A percentile compares a stretch with the other conserved stretches of the same genome.
phyloP scores from a whole-genome alignment of 2,888 invertebrate species.

The Trichacis sp. region DNA sequence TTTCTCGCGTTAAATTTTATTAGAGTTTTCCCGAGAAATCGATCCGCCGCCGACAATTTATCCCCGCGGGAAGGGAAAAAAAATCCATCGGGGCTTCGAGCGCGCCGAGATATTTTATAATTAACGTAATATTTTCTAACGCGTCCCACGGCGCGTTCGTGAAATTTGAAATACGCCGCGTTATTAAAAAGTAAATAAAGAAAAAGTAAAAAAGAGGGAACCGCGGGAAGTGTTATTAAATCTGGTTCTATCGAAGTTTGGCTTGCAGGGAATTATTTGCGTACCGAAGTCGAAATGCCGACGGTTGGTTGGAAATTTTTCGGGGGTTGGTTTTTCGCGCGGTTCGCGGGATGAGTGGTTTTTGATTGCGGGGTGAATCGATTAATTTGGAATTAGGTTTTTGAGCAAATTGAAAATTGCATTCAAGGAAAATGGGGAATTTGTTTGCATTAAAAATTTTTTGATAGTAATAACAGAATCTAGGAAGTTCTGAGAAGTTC shows the following conservation, averaged over 20 bases:
- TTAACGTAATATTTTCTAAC: slow-evolving; percentile 38
- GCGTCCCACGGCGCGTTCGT: slow-evolving; percentile 12
- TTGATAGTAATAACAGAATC: too few relatives aligned
- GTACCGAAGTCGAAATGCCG: background rate
- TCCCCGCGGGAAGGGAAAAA: background rate
- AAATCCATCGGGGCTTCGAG: slow-evolving; percentile 1
- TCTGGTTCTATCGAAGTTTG: background rate
- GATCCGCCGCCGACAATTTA: slow-evolving; percentile 20
- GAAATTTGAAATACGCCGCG: slow-evolving; percentile 24
- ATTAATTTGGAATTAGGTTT: too few relatives aligned
- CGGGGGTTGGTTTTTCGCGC: background rate
- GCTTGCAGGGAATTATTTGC: background rate
- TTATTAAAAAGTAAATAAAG: slow-evolving; percentile 17
- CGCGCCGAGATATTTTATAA: slow-evolving; percentile 34
- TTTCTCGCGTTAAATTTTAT: slow-evolving; percentile 22
- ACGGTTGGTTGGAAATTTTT: background rate
- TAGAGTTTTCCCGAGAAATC: slow-evolving; percentile 24
- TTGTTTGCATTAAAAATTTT: too few relatives aligned
- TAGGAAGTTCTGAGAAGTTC: too few relatives aligned
- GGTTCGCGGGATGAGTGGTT: background rate
- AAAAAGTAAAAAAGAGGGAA: background rate
- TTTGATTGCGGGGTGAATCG: background rate
- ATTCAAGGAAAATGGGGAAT: too few relatives aligned
- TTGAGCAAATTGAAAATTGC: too few relatives aligned
- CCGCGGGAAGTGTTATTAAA: slow-evolving; percentile 10